phyloP scores from a whole-genome alignment of 2,888 invertebrate genomes.

The Matsumyia berberina region DNA sequence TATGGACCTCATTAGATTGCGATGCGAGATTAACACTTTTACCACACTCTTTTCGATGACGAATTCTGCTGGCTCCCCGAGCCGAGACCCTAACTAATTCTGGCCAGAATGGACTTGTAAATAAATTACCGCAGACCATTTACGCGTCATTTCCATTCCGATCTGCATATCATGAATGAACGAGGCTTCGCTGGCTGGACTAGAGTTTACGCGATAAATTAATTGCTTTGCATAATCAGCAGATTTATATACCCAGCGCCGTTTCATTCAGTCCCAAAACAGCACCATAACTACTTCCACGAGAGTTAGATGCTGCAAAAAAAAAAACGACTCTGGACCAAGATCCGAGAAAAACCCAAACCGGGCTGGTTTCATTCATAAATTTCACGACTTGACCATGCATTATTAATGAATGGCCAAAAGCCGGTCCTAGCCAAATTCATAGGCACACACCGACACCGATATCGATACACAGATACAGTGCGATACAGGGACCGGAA shows the following conservation, averaged over 20 bases:
- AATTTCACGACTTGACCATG: slow-evolving; percentile 70
- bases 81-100: slow-evolving; percentile 30
- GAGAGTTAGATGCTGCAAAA: slow-evolving; percentile 16
- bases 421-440: slow-evolving; percentile 67
- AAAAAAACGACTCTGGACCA: neutral
- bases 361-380: slow-evolving; percentile 68
- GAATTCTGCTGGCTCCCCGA: slow-evolving; percentile 15
- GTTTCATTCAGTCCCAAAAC: slow-evolving; percentile 56
- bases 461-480: neutral
- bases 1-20: slow-evolving; percentile 15
- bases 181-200: slow-evolving; percentile 43
- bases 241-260: slow-evolving; percentile 71
- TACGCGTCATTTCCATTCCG: slow-evolving; percentile 33
- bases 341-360: slow-evolving; percentile 50
- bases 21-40: slow-evolving; percentile 3
- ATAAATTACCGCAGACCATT: slow-evolving; percentile 42
- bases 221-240: slow-evolving; percentile 66
- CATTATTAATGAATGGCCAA: slow-evolving; percentile 73
- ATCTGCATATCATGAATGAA: slow-evolving; percentile 65
- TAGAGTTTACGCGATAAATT: slow-evolving; percentile 57
- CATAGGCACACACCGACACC: slow-evolving; percentile 30
- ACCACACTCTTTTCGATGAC: slow-evolving; percentile 12
- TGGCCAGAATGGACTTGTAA: slow-evolving; percentile 28
- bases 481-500: slow-evolving; percentile 65
- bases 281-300: slow-evolving; percentile 5